Evolutionary conservation across 2,888 invertebrate genomes (phyloP).

Genomic region (Chrysolina americana): DNA sequence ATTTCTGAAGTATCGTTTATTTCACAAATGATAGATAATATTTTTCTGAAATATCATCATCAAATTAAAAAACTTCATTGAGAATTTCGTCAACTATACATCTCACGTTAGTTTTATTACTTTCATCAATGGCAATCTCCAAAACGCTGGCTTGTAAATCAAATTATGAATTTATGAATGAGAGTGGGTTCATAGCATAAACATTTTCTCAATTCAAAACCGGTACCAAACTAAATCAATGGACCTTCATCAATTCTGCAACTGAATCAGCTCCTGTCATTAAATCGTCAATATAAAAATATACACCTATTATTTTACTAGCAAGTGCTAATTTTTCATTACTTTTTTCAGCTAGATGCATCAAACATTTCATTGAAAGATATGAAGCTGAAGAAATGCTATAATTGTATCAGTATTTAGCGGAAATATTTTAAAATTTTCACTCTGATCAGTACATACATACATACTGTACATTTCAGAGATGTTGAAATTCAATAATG

Average conservation of each 20-base stretch:
- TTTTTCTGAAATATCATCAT: conserved; percentile 9
- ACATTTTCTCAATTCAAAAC: conserved; percentile 47
- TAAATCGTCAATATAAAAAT: conserved; percentile 50
- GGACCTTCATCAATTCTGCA: not conserved
- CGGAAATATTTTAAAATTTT: conserved; percentile 40
- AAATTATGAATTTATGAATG: not conserved
- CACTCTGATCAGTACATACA: conserved; percentile 34
- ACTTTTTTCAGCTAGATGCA: conserved; percentile 37
- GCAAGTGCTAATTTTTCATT: conserved; percentile 33
- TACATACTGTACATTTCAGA: conserved; percentile 54
- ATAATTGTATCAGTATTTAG: conserved; percentile 42
- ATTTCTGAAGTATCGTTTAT: conserved; percentile 48
- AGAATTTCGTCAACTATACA: not conserved
- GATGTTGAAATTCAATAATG: conserved; percentile 49
- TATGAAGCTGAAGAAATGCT: conserved; percentile 55
- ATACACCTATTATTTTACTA: conserved; percentile 31
- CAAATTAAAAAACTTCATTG: not conserved
- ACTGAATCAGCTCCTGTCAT: conserved; percentile 39
- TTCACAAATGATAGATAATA: conserved; percentile 32
- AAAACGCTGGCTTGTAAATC: not conserved
- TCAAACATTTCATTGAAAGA: conserved; percentile 53
- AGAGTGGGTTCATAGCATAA: conserved; percentile 38
- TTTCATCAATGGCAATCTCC: conserved; percentile 17
- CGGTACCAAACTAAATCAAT: conserved; percentile 22
- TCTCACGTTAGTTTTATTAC: conserved; percentile 7